These are phyloP conservation scores for Zoanthus sansibaricus DNA, from an alignment of 92 coral and sea anemone species.

Conservation along the genomic window DNA sequence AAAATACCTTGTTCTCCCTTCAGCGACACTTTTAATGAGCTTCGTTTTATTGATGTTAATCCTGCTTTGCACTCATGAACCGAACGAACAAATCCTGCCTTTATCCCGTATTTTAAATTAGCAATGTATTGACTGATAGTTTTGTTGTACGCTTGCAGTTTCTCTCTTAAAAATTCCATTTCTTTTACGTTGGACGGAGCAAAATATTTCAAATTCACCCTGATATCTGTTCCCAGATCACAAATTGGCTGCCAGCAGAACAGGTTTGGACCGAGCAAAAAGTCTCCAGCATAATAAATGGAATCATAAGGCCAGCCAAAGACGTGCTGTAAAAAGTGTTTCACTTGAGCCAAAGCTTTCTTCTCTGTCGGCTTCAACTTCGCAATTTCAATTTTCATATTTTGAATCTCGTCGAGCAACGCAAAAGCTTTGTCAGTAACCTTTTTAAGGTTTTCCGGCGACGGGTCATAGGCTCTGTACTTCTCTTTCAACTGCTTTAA, in stretches of 20 bases:
- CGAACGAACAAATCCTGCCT: constrained; percentile 93
- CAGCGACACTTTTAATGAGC: constrained; percentile 50
- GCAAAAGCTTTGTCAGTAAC: constrained; percentile 69
- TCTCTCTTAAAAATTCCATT: constrained; percentile 51
- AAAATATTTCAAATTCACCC: constrained; percentile 43
- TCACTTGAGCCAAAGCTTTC: constrained; percentile 74
- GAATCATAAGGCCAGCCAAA: constrained; percentile 82
- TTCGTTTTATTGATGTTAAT: constrained; percentile 56
- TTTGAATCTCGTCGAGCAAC: constrained; percentile 56
- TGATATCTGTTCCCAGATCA: constrained; percentile 35
- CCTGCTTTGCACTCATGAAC: constrained; percentile 88
- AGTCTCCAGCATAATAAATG: constrained; percentile 85
- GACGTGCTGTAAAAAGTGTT: constrained; percentile 71
- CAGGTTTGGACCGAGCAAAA: constrained; percentile 83
- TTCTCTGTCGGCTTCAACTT: constrained; percentile 79
- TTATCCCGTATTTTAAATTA: constrained; percentile 76
- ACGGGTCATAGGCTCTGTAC: constrained; percentile 66
- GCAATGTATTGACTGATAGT: constrained; percentile 67
- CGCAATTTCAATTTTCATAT: constrained; percentile 19
- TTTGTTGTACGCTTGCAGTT: constrained; percentile 47
- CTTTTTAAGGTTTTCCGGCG: constrained; percentile 62
- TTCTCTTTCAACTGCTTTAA: constrained; percentile 32
- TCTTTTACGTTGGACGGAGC: constrained; percentile 62
- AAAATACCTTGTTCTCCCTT: constrained; percentile 67
- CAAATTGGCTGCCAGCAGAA: constrained; percentile 90